Evolutionary conservation across 2,888 invertebrate genomes (phyloP).

Genomic region (Steinernema hermaphroditum): DNA sequence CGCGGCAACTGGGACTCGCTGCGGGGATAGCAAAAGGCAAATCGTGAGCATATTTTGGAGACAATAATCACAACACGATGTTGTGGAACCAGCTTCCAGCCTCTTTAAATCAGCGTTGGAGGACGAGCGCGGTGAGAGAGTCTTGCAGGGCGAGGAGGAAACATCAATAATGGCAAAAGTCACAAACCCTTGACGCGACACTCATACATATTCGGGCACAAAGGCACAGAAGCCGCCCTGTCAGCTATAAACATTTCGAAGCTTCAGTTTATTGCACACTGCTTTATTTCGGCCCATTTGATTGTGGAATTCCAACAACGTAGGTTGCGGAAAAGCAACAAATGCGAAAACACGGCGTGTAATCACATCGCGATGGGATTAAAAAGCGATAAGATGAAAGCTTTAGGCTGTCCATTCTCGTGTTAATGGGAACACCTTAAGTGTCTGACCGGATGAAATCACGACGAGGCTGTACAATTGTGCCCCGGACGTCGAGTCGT

Average conservation of each 20-base stretch:
- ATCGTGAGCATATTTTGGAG: too few species aligned
- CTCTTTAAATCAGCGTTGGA: constrained; percentile 10
- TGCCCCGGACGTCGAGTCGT: too few species aligned
- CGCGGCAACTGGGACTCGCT: too few species aligned
- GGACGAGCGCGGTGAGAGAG: constrained; percentile 11
- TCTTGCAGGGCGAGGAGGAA: neutral
- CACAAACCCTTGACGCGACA: constrained; percentile 5
- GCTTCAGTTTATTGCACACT: neutral
- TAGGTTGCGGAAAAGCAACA: neutral
- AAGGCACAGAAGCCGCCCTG: constrained; percentile 16
- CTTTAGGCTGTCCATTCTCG: too few species aligned
- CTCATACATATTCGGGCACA: constrained; percentile 21
- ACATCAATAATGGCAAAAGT: constrained; percentile 27
- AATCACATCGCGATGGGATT: too few species aligned
- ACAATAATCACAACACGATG: too few species aligned
- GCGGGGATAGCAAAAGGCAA: too few species aligned
- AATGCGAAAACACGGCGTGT: neutral
- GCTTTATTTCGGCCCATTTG: neutral
- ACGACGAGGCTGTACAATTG: too few species aligned
- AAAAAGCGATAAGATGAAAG: too few species aligned
- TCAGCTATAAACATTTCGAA: neutral
- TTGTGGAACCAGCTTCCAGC: too few species aligned
- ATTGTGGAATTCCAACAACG: neutral
- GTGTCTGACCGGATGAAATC: too few species aligned
- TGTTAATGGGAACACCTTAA: too few species aligned